Conservation (phyloP, 2,113 vertebrate genomes). For the Hypocryptadius cinnamomeus region DNA sequence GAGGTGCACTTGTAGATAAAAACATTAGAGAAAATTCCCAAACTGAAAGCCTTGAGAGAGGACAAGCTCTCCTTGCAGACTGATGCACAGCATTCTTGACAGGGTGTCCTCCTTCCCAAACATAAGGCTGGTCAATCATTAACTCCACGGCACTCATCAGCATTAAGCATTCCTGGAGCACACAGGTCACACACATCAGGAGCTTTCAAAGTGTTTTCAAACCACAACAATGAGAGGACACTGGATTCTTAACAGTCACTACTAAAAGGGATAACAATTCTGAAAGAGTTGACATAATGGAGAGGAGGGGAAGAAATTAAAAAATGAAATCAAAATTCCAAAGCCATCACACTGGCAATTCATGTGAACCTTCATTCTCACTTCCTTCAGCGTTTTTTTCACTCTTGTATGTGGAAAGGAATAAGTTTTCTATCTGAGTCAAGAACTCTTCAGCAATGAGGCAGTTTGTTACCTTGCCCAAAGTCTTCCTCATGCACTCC, state of each 20-base stretch:
- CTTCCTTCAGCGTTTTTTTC: conserved; percentile 61
- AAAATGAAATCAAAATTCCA: background rate
- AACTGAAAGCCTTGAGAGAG: background rate
- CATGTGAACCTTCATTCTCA: background rate
- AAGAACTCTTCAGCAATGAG: conserved; percentile 84
- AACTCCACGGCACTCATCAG: background rate
- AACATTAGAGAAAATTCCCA: background rate
- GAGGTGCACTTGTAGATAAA: background rate
- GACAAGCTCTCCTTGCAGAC: background rate
- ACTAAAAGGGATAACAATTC: background rate
- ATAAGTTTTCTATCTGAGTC: conserved; percentile 84
- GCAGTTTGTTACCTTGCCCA: conserved; percentile 78
- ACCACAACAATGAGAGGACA: background rate
- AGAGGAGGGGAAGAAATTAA: background rate
- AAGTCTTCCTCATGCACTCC: conserved; percentile 84
- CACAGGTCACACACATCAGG: background rate
- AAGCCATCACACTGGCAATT: background rate
- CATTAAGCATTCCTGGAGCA: accelerated
- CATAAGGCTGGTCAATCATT: background rate
- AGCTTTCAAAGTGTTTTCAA: background rate
- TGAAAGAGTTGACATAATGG: background rate
- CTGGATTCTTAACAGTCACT: background rate
- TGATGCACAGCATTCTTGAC: background rate
- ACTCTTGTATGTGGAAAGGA: conserved; percentile 78
- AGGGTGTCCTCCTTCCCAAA: background rate